Evolutionary conservation across 2,797 vertebrate genomes (phyloP).

Genomic region (Triplophysa yarkandensis): DNA sequence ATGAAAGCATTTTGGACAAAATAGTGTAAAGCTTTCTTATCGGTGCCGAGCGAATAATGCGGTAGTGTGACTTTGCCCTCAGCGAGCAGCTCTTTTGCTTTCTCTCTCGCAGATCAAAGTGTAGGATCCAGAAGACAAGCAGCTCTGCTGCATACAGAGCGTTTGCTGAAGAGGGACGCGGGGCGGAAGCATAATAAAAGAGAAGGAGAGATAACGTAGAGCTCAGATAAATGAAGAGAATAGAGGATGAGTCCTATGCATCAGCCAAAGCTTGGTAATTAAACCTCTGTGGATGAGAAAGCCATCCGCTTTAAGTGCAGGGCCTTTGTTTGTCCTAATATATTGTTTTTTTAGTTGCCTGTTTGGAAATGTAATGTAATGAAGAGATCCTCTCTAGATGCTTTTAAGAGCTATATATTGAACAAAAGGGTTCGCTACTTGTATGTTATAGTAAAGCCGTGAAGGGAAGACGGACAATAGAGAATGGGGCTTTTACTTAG

Average conservation of each 20-base stretch:
- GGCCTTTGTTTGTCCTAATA: not conserved
- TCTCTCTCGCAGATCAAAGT: constrained; percentile 53
- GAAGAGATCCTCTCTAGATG: not conserved
- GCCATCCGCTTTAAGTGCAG: not conserved
- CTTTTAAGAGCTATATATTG: not conserved
- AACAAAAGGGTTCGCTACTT: not conserved
- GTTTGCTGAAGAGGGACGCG: constrained; percentile 14
- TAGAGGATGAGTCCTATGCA: constrained; percentile 33
- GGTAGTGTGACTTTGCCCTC: constrained; percentile 44
- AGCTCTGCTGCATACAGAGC: constrained; percentile 41
- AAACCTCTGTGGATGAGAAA: constrained; percentile 17
- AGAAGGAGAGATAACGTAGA: constrained; percentile 32
- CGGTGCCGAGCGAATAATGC: constrained; percentile 37
- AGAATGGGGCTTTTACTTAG: not conserved
- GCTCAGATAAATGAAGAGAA: constrained; percentile 44
- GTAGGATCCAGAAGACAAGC: constrained; percentile 48
- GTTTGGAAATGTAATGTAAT: constrained; percentile 5
- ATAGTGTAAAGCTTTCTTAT: constrained; percentile 41
- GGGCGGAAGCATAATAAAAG: constrained; percentile 38
- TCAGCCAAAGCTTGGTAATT: not conserved
- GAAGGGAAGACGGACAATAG: not conserved
- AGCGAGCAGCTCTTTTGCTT: constrained; percentile 46
- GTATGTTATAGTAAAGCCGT: not conserved
- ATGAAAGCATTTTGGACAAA: constrained; percentile 42
- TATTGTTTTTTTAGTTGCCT: constrained; percentile 3